Evolutionary conservation across 1,140 invertebrate species (phyloP).

Genomic region (Spodoptera frugiperda): DNA sequence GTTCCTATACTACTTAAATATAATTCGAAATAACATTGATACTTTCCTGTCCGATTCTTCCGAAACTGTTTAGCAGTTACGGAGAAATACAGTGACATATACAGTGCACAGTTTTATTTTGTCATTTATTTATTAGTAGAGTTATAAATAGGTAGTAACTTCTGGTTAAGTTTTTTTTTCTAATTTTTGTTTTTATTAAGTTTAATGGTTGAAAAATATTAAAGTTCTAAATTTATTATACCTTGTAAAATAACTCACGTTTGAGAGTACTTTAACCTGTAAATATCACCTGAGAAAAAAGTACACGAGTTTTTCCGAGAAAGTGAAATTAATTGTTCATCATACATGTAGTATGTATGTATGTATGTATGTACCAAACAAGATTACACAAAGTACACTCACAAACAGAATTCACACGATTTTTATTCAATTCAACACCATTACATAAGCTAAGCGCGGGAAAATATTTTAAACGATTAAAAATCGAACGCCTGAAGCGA

Average conservation of each 20-base stretch:
- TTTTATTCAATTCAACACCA: conserved; percentile 36
- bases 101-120: not conserved
- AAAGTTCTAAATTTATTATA: no score
- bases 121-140: not conserved
- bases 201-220: no score
- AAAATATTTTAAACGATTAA: conserved; percentile 41
- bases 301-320: not conserved
- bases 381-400: not conserved
- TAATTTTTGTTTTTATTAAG: no score
- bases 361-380: not conserved
- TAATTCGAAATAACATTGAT: not conserved
- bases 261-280: no score
- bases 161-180: no score
- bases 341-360: no score
- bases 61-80: conserved; percentile 12
- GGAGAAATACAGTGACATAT: not conserved
- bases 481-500: conserved; percentile 47
- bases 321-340: conserved; percentile 20
- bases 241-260: no score
- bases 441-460: conserved; percentile 42
- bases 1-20: not conserved
- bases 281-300: not conserved
- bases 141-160: no score
- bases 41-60: conserved; percentile 18
- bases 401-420: conserved; percentile 16